These are phyloP conservation scores for Pseudomyrmex gracilis DNA, from an alignment of 1,140 invertebrate genomes.

Conservation along the genomic window DNA sequence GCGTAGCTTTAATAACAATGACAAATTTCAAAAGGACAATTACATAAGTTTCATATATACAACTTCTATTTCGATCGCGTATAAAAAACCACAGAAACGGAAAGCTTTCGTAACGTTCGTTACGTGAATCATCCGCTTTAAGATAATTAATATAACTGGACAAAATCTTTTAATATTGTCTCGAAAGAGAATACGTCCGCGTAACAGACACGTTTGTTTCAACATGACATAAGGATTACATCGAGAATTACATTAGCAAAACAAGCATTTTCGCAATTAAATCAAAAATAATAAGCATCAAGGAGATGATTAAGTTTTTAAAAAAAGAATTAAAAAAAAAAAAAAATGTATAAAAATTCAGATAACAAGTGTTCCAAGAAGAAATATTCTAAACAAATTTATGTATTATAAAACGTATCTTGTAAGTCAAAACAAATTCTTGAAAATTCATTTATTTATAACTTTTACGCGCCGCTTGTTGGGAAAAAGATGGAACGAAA, in stretches of 20 bases:
- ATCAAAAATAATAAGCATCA: neutral
- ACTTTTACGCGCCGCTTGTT: neutral
- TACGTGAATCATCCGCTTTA: conserved; percentile 16
- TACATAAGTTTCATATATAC: neutral
- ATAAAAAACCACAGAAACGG: neutral
- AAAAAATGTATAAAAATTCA: neutral
- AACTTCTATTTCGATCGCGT: neutral
- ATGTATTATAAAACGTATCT: neutral
- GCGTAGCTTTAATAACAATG: neutral
- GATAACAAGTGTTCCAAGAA: no score
- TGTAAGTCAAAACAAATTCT: neutral
- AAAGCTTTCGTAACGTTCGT: conserved; percentile 4
- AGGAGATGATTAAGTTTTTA: neutral
- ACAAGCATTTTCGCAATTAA: conserved; percentile 21
- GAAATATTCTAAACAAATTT: no score
- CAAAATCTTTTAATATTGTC: conserved; percentile 2
- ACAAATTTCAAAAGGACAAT: neutral
- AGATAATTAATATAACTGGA: conserved; percentile 11
- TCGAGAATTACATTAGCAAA: conserved; percentile 12
- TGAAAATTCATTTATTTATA: neutral
- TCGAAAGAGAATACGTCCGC: neutral
- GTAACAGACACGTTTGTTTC: neutral
- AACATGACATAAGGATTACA: conserved; percentile 21
- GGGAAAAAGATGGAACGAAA: neutral
- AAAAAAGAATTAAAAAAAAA: neutral